Percentiles rank a stretch among this genome's conserved stretches.
Conservation (phyloP, 2,888 invertebrate species). For the Limnephilus marmoratus region DNA sequence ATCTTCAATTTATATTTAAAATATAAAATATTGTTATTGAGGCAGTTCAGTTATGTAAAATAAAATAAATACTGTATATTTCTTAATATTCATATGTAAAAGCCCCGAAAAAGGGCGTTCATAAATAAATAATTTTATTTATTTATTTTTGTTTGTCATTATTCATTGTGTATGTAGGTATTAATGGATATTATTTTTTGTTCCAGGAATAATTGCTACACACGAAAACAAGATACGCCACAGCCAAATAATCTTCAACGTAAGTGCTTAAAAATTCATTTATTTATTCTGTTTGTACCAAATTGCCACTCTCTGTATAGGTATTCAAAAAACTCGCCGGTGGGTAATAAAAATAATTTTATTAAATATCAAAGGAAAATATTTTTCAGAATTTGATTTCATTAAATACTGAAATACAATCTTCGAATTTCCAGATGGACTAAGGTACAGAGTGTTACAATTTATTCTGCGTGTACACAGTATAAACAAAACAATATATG, state of each 20-base stretch:
- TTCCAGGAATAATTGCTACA: slow-evolving; percentile 11
- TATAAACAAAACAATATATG: too few species aligned
- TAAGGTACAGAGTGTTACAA: neutral
- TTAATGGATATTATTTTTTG: neutral
- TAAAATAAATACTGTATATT: too few species aligned
- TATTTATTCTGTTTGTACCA: neutral
- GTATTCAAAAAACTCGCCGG: neutral
- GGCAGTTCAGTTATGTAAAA: too few species aligned
- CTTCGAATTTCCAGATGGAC: neutral
- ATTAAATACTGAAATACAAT: too few species aligned
- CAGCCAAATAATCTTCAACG: neutral
- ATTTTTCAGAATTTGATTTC: too few species aligned
- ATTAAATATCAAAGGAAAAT: neutral
- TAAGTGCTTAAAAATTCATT: neutral
- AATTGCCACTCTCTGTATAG: neutral
- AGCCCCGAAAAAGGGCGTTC: too few species aligned
- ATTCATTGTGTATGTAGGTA: neutral
- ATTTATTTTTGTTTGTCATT: neutral
- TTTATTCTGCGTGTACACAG: neutral
- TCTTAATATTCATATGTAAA: too few species aligned
- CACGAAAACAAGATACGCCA: neutral
- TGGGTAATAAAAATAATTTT: too few species aligned
- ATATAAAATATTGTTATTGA: too few species aligned
- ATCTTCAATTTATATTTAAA: too few species aligned
- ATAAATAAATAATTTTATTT: too few species aligned